phyloP scores from a whole-genome alignment of 2,113 vertebrate genomes.

The Meles meles region DNA sequence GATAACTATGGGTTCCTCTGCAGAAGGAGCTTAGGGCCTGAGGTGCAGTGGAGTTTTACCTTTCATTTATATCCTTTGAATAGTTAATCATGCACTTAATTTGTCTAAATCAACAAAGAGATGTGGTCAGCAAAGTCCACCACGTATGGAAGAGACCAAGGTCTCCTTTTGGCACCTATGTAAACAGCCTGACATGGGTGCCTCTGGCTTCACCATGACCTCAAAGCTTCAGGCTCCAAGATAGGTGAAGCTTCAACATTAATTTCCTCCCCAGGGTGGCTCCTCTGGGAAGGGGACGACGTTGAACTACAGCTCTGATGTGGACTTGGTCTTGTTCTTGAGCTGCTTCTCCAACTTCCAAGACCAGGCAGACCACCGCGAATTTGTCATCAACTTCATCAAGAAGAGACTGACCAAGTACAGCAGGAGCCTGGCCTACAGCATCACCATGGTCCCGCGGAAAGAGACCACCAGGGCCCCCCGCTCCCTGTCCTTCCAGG shows the following conservation, averaged over 20 bases:
- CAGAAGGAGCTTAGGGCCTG: not conserved
- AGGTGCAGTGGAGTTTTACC: not conserved
- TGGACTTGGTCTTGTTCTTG: conserved; percentile 81
- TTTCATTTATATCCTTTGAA: not conserved
- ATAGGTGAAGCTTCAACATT: not conserved
- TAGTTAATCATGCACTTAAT: not conserved
- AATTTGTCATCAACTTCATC: not conserved
- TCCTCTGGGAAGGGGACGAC: conserved; percentile 69
- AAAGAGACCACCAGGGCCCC: not conserved
- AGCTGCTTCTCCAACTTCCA: conserved; percentile 72
- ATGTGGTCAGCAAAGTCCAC: not conserved
- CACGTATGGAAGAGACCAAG: not conserved
- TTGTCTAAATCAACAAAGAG: not conserved
- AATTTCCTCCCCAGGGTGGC: not conserved
- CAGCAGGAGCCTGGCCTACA: not conserved
- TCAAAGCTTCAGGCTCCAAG: not conserved
- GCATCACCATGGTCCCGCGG: not conserved
- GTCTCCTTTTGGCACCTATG: not conserved
- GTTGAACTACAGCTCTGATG: conserved; percentile 71
- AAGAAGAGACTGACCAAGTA: not conserved
- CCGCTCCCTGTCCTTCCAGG: conserved; percentile 64
- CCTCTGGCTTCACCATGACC: not conserved
- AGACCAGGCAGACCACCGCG: conserved; percentile 2
- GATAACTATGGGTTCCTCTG: not conserved
- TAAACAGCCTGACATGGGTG: no score